Evolutionary conservation across 2,797 vertebrate species (phyloP).

Genomic region (Eupleurogrammus muticus): DNA sequence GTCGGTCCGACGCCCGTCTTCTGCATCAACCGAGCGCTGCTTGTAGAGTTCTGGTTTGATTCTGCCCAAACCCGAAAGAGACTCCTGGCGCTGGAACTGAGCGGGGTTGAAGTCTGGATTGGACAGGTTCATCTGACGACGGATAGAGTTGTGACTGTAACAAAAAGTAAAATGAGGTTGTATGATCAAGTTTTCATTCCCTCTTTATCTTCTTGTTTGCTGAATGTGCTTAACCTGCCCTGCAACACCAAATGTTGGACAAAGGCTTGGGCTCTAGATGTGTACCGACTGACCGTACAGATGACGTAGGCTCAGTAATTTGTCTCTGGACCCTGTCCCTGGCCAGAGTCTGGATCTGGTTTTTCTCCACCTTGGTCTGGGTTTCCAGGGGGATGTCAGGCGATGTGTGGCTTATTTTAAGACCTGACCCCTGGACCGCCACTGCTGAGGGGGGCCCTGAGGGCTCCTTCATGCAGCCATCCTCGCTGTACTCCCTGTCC

Average conservation of each 20-base stretch:
- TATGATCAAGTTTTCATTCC: neutral
- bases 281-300: conserved; percentile 89
- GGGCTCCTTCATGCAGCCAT: conserved; percentile 87
- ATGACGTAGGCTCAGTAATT: conserved; percentile 93
- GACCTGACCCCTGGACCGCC: conserved; percentile 87
- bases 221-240: conserved; percentile 5
- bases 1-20: conserved; percentile 86
- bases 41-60: conserved; percentile 99
- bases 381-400: conserved; percentile 93
- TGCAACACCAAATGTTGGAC: conserved; percentile 12
- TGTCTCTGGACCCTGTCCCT: conserved; percentile 92
- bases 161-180: conserved; percentile 3
- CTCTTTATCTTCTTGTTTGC: neutral
- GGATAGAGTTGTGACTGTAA: conserved; percentile 94
- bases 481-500: conserved; percentile 92
- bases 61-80: conserved; percentile 90
- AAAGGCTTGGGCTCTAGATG: conserved; percentile 7
- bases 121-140: conserved; percentile 96
- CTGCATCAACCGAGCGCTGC: conserved; percentile 92
- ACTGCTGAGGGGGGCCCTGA: conserved; percentile 59
- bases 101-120: conserved; percentile 96
- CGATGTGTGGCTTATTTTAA: conserved; percentile 99
- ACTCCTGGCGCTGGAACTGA: conserved; percentile 96
- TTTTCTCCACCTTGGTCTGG: conserved; percentile 88
- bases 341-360: conserved; percentile 85